Base-by-base conservation (phyloP, 2,888 invertebrate genomes). In the Polymixis lichenea region DNA sequence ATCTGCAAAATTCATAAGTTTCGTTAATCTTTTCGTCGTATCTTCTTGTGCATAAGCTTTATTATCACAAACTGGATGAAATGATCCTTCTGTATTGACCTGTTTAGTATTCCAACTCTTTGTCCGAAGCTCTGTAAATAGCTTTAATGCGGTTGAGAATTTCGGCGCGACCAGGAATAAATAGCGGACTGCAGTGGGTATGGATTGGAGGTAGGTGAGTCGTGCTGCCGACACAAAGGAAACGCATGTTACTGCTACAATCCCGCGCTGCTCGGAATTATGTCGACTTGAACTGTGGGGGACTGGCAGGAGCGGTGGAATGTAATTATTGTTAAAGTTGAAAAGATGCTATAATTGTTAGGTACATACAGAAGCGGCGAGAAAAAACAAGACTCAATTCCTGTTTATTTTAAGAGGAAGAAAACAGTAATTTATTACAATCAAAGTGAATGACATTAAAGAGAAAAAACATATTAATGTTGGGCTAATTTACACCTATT, bases 81-180 rank as follows among this genome's bases (percentile, higher is more conserved):
- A 28, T 70, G 25, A 13, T 32, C 43, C 64, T 82, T 83, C 58
- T 83, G 17, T 8, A 11, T 5, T 5, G 0, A 6, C 8, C 51
- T 53, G 46, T 8, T 6, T 2, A 19, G 17, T 58, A 28, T 25
- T 53, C 38, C 58, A 65, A 53, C 68, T 83, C 77, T 83, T 86
- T 78, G 87, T 89, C 65, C 69, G 75, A 69, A 53, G 75, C 78
- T 85, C n/a, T n/a, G n/a, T n/a, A n/a, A n/a, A n/a, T 83, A 85
- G 76, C 74, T 78, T 77, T 77, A 85, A 82, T 86, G 73, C 76
- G 70, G 64, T 69, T 62, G 64, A 76, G 79, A 67, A 81, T 72
- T 74, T 68, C 49, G 60, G 13, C 53, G 82, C 49, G 53, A 65
- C 19, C 73, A 65, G 66, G 38, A 38, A 43, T 55, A 49, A 56